Evolutionary conservation across 2,888 invertebrate species (phyloP).

Genomic region (Thalpophila matura): DNA sequence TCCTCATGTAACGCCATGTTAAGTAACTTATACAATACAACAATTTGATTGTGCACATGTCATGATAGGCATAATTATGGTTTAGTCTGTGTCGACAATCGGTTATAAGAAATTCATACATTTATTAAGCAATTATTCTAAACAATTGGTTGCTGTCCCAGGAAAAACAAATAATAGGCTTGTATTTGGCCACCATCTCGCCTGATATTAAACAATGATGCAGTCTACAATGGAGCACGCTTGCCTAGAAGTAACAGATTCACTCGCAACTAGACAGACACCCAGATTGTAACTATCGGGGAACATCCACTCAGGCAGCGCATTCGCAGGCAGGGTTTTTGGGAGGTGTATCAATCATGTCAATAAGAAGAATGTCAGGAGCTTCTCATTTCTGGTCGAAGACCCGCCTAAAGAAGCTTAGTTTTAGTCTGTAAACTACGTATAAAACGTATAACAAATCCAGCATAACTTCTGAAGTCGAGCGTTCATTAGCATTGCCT

Average conservation of each 20-base stretch:
- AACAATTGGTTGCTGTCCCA: too few relatives aligned
- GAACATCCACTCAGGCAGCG: too few relatives aligned
- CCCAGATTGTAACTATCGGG: too few relatives aligned
- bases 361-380: background rate
- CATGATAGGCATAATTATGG: slow-evolving; percentile 30
- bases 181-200: too few relatives aligned
- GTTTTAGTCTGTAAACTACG: background rate
- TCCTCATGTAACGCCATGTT: slow-evolving; percentile 48
- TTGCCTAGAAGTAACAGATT: too few relatives aligned
- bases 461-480: background rate
- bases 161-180: too few relatives aligned
- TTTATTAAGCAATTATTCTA: too few relatives aligned
- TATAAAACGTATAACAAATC: background rate
- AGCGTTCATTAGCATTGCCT: background rate
- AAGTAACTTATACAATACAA: slow-evolving; percentile 58
- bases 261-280: too few relatives aligned
- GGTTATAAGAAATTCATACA: background rate
- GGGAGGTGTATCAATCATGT: too few relatives aligned
- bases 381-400: background rate
- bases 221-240: too few relatives aligned
- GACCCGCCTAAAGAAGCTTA: background rate
- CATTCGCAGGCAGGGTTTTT: too few relatives aligned
- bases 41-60: slow-evolving; percentile 49
- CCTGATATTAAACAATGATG: too few relatives aligned
- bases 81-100: background rate